Conservation (phyloP, 2,888 invertebrate genomes). For the Lamellibrachia satsuma region DNA sequence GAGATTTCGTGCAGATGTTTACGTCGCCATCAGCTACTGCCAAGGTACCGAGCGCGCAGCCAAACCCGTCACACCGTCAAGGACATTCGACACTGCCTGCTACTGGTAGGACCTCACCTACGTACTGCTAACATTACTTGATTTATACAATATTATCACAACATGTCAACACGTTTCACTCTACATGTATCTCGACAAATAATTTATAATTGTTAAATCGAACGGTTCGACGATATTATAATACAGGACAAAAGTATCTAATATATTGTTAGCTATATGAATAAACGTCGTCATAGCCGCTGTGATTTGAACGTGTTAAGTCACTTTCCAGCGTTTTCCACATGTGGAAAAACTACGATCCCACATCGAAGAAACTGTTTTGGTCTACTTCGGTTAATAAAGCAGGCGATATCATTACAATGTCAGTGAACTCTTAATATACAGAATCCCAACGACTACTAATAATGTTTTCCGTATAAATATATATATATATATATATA, state of each 20-base stretch:
- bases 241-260: background rate
- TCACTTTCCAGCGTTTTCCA: background rate
- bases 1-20: slow-evolving; percentile 5
- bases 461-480: too few species aligned
- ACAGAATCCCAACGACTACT: too few species aligned
- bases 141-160: background rate
- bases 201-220: background rate
- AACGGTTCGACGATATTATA: background rate
- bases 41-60: background rate
- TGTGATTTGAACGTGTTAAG: background rate
- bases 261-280: background rate
- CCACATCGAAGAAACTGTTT: too few species aligned
- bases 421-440: too few species aligned
- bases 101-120: background rate
- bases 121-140: background rate
- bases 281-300: background rate
- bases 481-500: too few species aligned
- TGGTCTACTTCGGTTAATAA: too few species aligned
- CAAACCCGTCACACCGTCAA: background rate
- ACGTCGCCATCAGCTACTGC: background rate
- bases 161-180: background rate
- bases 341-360: background rate
- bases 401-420: too few species aligned
- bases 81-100: background rate
- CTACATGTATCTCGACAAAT: background rate